Evolutionary conservation across 2,888 invertebrate genomes (phyloP).

Genomic region (Trissolcus japonicus): DNA sequence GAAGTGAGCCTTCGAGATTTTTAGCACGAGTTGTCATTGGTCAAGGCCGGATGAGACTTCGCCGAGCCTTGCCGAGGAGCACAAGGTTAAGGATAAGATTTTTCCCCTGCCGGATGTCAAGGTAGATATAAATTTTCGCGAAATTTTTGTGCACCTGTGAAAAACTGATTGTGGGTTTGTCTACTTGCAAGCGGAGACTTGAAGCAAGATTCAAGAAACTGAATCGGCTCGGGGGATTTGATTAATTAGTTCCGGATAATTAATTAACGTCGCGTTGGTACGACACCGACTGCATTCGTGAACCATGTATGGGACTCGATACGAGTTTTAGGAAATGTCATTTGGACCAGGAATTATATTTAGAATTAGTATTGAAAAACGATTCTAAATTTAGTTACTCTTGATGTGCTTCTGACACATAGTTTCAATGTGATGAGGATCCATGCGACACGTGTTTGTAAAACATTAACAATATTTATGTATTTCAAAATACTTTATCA

Average conservation of each 20-base stretch:
- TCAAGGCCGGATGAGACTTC: constrained; percentile 40
- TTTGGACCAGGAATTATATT: constrained; percentile 12
- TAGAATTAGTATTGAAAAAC: constrained; percentile 21
- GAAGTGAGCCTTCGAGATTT: constrained; percentile 9
- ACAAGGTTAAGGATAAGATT: constrained; percentile 47
- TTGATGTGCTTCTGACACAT: constrained; percentile 24
- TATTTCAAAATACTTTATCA: constrained; percentile 1
- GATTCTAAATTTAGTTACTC: constrained; percentile 19
- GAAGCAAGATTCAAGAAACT: not conserved
- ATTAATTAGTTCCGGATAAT: constrained; percentile 1
- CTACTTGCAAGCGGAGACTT: not conserved
- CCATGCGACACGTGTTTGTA: constrained; percentile 22
- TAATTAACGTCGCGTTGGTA: constrained; percentile 7
- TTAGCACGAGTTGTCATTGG: constrained; percentile 13
- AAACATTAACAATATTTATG: too few relatives aligned
- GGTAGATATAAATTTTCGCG: constrained; percentile 18
- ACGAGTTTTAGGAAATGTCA: not conserved
- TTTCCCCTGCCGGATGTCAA: constrained; percentile 12
- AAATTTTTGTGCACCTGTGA: not conserved
- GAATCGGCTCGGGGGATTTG: not conserved
- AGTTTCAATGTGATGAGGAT: constrained; percentile 29
- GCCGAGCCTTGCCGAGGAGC: constrained; percentile 23
- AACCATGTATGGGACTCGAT: constrained; percentile 6
- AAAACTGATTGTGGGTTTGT: not conserved
- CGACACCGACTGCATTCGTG: not conserved